Base-by-base conservation (phyloP, 2,113 vertebrate genomes). In the Myotis brandtii region DNA sequence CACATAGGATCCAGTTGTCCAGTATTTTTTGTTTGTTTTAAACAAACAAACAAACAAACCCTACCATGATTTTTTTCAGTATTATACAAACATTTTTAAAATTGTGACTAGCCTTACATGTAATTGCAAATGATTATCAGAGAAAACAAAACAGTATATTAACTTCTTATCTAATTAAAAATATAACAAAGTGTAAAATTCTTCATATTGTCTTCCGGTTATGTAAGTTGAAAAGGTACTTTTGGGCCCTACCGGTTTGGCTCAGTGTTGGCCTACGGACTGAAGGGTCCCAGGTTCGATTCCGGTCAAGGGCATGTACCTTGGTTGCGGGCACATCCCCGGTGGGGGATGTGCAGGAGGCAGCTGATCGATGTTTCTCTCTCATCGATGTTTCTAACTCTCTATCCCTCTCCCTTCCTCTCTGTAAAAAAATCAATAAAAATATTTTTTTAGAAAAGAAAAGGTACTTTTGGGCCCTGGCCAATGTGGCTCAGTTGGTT, bases 91-190 rank as follows among this genome's bases (percentile, higher is more conserved):
- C 10, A 10, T 2, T 46, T 85, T 30, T 56, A 80, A 92, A 82
- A 64, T 6, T 8, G 16, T 87, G 37, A 34, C 46, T 82, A 34
- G 8, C 7, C 4, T 96, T 77, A 69, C 30, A 86, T 76, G 14
- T 48, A 80, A 52, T 66, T 83, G 13, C 76, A 93, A 84, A 86
- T 86, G 43, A 91, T 17, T 67, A 86, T 91, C 25, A 91, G 54
- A 83, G 30, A 64, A 23, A 91, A 88, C 10, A 72, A 79, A 86
- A 70, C 46, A 92, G 88, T 32, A 10, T 82, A 85, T 92, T 85
- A 84, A 56, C 25, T 93, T 92, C 30, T 88, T 12, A 72, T 77
- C 32, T 83, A 93, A 92, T 75, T 72, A 91, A 86, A 84, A 32
- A 90, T 37, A 5, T 62, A 59, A 86, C 50, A 82, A 72, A 52